These are phyloP conservation scores for Tridacna crocea DNA, from an alignment of 2,888 invertebrate species.

Conservation along the genomic window DNA sequence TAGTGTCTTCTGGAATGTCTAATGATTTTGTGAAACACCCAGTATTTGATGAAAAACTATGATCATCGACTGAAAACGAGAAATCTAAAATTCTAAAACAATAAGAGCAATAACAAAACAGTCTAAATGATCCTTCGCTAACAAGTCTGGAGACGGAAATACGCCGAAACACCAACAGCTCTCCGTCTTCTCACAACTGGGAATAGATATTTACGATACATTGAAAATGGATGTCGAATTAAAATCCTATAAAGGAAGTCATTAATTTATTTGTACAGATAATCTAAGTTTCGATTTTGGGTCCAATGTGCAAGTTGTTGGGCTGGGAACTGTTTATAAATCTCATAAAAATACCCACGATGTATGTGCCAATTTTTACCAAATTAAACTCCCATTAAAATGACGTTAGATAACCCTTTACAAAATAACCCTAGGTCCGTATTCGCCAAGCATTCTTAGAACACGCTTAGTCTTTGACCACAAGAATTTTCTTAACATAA, in stretches of 20 bases:
- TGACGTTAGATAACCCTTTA: slow-evolving; percentile 9
- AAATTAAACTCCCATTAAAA: slow-evolving; percentile 35
- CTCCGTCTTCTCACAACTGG: neutral
- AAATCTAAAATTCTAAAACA: too few species aligned
- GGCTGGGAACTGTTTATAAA: neutral
- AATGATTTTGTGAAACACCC: too few species aligned
- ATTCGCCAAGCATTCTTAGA: too few species aligned
- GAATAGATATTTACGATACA: neutral
- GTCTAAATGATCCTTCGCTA: too few species aligned
- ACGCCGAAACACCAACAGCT: neutral
- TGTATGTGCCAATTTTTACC: slow-evolving; percentile 34
- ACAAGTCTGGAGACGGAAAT: neutral
- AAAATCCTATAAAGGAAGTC: slow-evolving; percentile 9
- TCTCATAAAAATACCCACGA: neutral
- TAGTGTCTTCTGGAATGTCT: too few species aligned
- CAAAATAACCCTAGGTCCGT: neutral
- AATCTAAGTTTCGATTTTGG: neutral
- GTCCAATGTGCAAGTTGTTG: neutral
- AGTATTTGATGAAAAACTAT: too few species aligned
- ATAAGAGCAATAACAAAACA: too few species aligned
- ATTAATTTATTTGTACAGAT: slow-evolving; percentile 5
- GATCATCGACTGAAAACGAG: too few species aligned
- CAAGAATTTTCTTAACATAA: too few species aligned
- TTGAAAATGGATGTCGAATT: slow-evolving; percentile 7
- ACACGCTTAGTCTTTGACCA: too few species aligned